These are phyloP conservation scores for Antheraea yamamai DNA, from an alignment of 2,888 invertebrate genomes.

Conservation along the genomic window DNA sequence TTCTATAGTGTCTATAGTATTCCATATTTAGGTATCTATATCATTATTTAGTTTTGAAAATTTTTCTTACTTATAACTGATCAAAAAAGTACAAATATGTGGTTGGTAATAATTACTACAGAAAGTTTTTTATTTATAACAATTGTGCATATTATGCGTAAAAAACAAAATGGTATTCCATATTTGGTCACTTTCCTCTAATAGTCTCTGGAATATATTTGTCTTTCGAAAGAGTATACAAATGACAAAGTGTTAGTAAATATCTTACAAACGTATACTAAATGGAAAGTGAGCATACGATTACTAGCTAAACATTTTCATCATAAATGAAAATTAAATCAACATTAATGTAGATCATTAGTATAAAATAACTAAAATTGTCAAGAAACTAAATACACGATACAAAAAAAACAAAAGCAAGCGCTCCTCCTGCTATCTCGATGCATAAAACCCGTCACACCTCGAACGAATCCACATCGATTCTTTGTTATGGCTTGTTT, in stretches of 20 bases:
- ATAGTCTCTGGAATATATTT: background rate
- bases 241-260: background rate
- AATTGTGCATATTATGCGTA: too few species aligned
- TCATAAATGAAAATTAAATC: background rate
- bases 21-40: too few species aligned
- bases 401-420: slow-evolving; percentile 30
- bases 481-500: slow-evolving; percentile 23
- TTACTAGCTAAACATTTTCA: background rate
- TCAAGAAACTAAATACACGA: slow-evolving; percentile 22
- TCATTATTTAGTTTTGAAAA: too few species aligned
- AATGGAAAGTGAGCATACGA: background rate
- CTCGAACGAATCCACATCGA: slow-evolving; percentile 24
- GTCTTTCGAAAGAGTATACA: background rate
- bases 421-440: slow-evolving; percentile 20
- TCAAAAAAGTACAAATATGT: too few species aligned
- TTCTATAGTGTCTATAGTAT: too few species aligned
- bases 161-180: too few species aligned
- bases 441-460: slow-evolving; percentile 26
- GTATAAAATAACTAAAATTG: background rate
- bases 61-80: too few species aligned
- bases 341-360: background rate
- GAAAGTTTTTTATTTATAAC: too few species aligned
- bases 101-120: too few species aligned
- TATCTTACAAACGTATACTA: background rate
- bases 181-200: too few species aligned